A percentile compares a stretch with the other conserved stretches of the same genome.
Conservation (phyloP, 2,888 invertebrate genomes). For the Bimastos eiseni region DNA sequence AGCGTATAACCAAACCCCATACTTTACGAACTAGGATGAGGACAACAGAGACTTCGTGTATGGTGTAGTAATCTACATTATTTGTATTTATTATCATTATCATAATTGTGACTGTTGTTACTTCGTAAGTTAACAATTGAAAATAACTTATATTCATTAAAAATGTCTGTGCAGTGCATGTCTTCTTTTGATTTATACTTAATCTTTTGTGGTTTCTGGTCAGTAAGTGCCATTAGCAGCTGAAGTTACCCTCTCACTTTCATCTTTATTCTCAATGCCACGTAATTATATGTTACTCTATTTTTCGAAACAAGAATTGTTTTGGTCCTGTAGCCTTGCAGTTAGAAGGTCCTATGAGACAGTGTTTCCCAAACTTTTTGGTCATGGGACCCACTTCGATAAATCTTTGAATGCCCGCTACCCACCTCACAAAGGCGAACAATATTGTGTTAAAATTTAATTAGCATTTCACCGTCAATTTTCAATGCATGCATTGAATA, state of each 20-base stretch:
- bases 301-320: neutral
- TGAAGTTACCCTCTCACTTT: neutral
- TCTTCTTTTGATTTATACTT: neutral
- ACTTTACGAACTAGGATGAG: neutral
- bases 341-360: no score
- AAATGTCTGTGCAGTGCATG: neutral
- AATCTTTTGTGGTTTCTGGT: neutral
- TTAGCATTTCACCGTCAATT: no score
- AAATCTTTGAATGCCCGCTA: no score
- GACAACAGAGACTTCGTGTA: neutral
- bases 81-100: conserved; percentile 13
- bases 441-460: no score
- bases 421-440: no score
- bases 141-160: neutral
- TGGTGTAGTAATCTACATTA: neutral
- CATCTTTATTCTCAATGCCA: no score
- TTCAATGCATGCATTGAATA: no score
- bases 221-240: neutral
- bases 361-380: no score
- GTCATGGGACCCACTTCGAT: no score
- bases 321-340: neutral
- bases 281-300: no score
- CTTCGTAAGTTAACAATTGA: conserved; percentile 9
- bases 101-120: conserved; percentile 1
- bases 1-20: neutral